Base-by-base conservation (phyloP, 2,888 invertebrate genomes). In the Perizoma flavofasciatum region DNA sequence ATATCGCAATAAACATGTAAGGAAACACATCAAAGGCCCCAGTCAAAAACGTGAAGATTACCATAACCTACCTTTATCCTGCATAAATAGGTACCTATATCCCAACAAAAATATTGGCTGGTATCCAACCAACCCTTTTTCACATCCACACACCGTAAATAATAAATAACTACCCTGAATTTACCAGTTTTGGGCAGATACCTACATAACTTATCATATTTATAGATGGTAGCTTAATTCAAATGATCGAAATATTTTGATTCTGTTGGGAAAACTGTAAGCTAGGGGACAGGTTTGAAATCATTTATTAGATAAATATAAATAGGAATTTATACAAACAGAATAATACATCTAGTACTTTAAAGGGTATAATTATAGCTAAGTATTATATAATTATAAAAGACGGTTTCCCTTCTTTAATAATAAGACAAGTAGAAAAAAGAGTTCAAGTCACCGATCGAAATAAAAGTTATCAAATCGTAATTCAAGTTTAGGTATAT, bases 121-220 rank as follows among this genome's bases (percentile, higher is more conserved):
- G 39, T 50, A 53, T 56, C 48, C 48, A 49, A 34, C 39, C 11
- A 60, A 66, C 64, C 66, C 62, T 64, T 67, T 63, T 63, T 61
- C 59, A 55, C 65, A 54, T 68, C 52, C 61, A 60, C 62, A 57
- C 59, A 46, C 52, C 55, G 61, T 69, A 61, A 69, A 69, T 69
- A 67, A 63, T 69, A 66, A 63, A 69, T 66, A 67, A 54, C 63
- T 56, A 48, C 50, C 65, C 55, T 51, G 54, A 59, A 58, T 54
- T 58, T 43, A 59, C 59, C 59, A 57, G 57, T 61, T 61, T 59
- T 47, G 43, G 56, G 51, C 51, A 46, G 52, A 49, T 65, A 55
- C 59, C 61, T 55, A 59, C 61, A 58, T 60, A 61, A 58, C 55
- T 62, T 55, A 62, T 32, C 55, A 63, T 66, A 66, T 66, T 66